These are phyloP conservation scores for Hipposideros armiger DNA, from an alignment of 2,113 vertebrate genomes.

Conservation along the genomic window DNA sequence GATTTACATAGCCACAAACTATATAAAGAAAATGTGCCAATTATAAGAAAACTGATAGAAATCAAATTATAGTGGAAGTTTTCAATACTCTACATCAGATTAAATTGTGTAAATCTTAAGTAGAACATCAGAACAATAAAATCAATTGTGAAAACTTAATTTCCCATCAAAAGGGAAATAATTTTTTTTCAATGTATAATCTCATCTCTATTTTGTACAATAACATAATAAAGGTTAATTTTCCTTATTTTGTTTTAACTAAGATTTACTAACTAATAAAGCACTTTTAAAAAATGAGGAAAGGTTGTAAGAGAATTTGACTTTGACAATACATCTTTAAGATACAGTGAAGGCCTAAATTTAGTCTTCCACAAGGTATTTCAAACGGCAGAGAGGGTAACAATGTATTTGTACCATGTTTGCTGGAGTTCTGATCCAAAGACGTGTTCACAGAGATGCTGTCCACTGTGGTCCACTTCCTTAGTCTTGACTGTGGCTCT, in stretches of 20 bases:
- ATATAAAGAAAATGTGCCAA: neutral
- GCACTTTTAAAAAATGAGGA: neutral
- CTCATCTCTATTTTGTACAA: neutral
- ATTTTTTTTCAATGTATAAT: neutral
- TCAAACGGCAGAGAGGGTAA: neutral
- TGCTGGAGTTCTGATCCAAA: conserved; percentile 98
- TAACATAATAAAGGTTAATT: neutral
- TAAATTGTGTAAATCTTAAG: conserved; percentile 35
- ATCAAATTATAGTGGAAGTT: neutral
- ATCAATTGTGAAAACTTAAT: neutral
- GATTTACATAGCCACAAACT: neutral
- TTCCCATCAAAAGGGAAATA: neutral
- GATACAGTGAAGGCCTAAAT: too few relatives aligned
- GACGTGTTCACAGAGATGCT: conserved; percentile 94
- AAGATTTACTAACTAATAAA: neutral
- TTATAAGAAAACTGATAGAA: neutral
- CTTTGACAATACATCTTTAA: neutral
- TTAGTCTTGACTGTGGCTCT: conserved; percentile 98
- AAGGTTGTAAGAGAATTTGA: neutral
- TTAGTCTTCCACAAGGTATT: too few relatives aligned
- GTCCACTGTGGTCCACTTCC: conserved; percentile 97
- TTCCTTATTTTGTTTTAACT: neutral
- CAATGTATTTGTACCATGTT: conserved; percentile 92
- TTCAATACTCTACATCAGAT: neutral
- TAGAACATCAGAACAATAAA: neutral